These are phyloP conservation scores for Acanthornis magna DNA, from an alignment of 2,797 vertebrate species.

Conservation along the genomic window DNA sequence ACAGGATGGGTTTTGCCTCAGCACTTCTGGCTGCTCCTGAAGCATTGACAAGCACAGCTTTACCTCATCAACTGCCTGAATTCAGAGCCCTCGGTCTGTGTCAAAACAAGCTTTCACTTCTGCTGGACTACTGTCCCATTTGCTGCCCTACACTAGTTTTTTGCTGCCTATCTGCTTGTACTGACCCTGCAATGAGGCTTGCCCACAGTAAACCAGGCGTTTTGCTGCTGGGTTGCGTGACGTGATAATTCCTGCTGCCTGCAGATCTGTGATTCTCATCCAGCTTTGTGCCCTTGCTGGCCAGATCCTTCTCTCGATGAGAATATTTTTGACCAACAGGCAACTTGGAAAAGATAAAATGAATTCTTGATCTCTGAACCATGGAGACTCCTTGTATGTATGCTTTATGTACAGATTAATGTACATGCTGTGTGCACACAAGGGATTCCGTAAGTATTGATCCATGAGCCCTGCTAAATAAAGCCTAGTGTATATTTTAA, in stretches of 20 bases:
- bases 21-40: neutral
- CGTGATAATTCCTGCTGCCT: neutral
- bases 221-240: neutral
- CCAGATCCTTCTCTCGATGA: neutral
- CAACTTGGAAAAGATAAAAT: neutral
- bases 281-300: neutral
- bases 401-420: neutral
- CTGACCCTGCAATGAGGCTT: neutral
- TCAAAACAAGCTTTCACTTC: neutral
- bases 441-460: neutral
- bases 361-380: neutral
- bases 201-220: neutral
- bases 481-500: neutral
- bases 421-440: neutral
- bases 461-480: neutral
- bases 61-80: neutral
- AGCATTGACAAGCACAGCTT: neutral
- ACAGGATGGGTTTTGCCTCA: neutral
- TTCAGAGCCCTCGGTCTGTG: neutral
- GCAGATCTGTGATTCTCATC: neutral
- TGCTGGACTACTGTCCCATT: neutral
- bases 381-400: neutral
- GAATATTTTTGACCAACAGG: neutral
- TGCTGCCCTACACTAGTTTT: neutral
- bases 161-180: neutral